Conservation (phyloP, 2,113 vertebrate species). For the Thryonomys swinderianus region DNA sequence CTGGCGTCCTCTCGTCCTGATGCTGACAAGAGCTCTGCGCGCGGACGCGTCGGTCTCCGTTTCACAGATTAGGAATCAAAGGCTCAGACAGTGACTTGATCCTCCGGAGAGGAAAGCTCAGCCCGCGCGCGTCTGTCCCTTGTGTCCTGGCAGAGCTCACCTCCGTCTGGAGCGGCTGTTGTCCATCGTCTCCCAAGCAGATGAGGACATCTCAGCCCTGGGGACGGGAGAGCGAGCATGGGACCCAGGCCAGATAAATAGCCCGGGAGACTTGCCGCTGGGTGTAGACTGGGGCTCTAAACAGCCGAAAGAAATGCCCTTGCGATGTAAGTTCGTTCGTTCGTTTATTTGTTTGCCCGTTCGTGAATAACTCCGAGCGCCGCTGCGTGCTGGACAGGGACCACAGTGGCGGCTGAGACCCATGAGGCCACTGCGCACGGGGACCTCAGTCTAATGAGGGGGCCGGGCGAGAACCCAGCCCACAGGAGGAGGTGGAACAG, state of each 20-base stretch:
- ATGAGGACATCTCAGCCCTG: neutral
- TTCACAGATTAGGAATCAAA: neutral
- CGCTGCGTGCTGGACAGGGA: neutral
- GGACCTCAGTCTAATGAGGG: neutral
- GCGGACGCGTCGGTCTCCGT: neutral
- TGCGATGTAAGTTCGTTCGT: neutral
- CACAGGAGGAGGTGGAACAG: neutral
- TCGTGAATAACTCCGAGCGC: neutral
- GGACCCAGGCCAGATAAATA: neutral
- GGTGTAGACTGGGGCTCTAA: neutral
- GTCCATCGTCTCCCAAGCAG: neutral
- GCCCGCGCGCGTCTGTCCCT: neutral
- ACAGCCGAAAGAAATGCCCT: neutral
- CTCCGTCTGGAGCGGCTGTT: neutral
- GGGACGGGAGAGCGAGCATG: neutral
- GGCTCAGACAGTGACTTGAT: neutral
- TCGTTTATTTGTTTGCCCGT: neutral
- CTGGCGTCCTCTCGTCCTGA: neutral
- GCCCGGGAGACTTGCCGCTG: neutral
- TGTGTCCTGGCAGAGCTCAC: neutral
- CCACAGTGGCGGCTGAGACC: neutral
- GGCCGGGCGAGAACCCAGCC: neutral
- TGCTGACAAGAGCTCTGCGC: fast-evolving
- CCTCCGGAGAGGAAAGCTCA: neutral
- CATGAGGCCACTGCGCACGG: fast-evolving